phyloP scores from a whole-genome alignment of 1,140 invertebrate genomes.

The Pomacea maculata region DNA sequence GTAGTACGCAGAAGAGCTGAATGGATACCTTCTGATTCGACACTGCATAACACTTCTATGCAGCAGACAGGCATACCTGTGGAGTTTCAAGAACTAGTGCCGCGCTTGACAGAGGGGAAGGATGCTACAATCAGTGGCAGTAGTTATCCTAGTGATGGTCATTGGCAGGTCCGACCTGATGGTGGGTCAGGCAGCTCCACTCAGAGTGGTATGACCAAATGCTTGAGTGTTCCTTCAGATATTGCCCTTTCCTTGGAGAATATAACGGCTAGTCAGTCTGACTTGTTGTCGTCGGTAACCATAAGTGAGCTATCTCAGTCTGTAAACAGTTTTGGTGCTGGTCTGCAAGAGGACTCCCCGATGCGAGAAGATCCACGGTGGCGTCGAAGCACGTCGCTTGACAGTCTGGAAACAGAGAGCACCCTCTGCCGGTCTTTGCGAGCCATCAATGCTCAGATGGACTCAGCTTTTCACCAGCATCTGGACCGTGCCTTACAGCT shows the following conservation, averaged over 20 bases:
- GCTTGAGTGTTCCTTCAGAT: conserved; percentile 59
- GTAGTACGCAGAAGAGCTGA: conserved; percentile 26
- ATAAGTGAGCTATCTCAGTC: conserved; percentile 59
- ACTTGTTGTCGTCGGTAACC: conserved; percentile 56
- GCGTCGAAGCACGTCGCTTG: conserved; percentile 52
- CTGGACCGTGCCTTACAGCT: conserved; percentile 28
- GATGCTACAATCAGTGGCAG: background rate
- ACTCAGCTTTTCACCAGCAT: conserved; percentile 50
- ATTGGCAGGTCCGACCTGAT: background rate
- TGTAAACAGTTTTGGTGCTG: conserved; percentile 45
- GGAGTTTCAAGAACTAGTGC: conserved; percentile 7
- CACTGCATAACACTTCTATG: background rate
- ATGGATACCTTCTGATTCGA: conserved; percentile 22
- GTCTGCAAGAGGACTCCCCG: conserved; percentile 17
- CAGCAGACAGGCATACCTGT: background rate
- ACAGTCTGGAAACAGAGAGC: conserved; percentile 43
- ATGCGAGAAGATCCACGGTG: conserved; percentile 27
- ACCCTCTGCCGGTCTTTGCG: conserved; percentile 49
- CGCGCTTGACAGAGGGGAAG: background rate
- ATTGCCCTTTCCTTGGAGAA: conserved; percentile 60
- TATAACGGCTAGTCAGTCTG: conserved; percentile 49
- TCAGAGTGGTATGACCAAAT: conserved; percentile 50
- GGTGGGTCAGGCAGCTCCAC: background rate
- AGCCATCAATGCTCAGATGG: conserved; percentile 58
- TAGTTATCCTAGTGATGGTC: no score